These are phyloP conservation scores for Chelmon rostratus DNA, from an alignment of 2,797 vertebrate species.

Conservation along the genomic window DNA sequence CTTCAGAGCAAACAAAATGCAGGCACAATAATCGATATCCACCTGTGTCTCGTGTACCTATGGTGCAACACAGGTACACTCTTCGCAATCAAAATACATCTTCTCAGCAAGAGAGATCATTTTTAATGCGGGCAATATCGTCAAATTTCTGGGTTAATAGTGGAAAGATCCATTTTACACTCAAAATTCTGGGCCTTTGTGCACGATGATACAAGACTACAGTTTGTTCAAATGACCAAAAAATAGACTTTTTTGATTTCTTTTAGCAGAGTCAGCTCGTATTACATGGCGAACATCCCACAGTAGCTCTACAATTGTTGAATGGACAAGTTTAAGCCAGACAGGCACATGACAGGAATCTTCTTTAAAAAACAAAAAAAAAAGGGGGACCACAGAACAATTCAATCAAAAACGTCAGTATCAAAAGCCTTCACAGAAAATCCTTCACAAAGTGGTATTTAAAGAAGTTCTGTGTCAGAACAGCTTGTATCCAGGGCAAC, in stretches of 20 bases:
- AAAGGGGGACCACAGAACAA: background rate
- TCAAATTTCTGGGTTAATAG: conserved; percentile 1
- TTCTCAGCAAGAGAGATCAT: background rate
- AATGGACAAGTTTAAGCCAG: background rate
- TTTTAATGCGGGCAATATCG: background rate
- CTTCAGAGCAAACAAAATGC: background rate
- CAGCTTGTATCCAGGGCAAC: conserved; percentile 56
- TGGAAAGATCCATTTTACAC: background rate
- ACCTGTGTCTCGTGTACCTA: background rate
- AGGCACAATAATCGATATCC: background rate
- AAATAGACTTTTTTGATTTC: background rate
- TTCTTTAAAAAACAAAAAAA: background rate
- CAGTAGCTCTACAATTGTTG: no score
- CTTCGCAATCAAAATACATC: background rate
- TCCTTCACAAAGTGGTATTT: background rate
- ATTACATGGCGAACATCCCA: background rate
- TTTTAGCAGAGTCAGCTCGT: background rate
- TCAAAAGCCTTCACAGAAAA: background rate
- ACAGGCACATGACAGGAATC: background rate
- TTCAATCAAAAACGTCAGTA: background rate
- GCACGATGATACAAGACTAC: background rate
- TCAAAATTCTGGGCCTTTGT: background rate
- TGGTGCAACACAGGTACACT: background rate
- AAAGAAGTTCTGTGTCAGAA: conserved; percentile 12
- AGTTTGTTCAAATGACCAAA: background rate